Percentiles rank a stretch among this genome's conserved stretches.
Evolutionary conservation across 2,113 vertebrate genomes (phyloP).

Genomic region (Thalassoma bifasciatum): DNA sequence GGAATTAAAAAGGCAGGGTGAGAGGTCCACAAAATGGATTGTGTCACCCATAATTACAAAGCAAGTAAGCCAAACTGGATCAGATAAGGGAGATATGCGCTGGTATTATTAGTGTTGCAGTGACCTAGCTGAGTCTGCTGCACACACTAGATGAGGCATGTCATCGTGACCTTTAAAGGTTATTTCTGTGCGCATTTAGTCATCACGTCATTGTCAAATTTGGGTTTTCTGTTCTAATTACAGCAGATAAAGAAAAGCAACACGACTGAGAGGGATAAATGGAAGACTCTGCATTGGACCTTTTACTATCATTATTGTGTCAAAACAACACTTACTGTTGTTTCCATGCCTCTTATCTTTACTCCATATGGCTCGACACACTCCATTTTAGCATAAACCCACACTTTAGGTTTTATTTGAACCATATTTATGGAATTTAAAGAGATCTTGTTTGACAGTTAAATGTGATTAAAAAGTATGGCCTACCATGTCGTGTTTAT

Average conservation of each 20-base stretch:
- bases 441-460: too few relatives aligned
- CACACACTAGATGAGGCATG: not conserved
- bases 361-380: too few relatives aligned
- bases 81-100: not conserved
- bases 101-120: not conserved
- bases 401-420: too few relatives aligned
- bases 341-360: not conserved
- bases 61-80: not conserved
- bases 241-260: not conserved
- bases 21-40: conserved; percentile 2
- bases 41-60: not conserved
- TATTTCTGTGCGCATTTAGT: not conserved
- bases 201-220: not conserved
- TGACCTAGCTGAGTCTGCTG: not conserved
- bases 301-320: not conserved
- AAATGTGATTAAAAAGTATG: too few relatives aligned
- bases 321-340: not conserved
- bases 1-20: not conserved
- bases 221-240: not conserved
- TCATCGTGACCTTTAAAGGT: conserved; percentile 31
- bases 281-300: not conserved
- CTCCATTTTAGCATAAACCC: too few relatives aligned
- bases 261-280: not conserved
- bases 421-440: too few relatives aligned
- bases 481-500: too few relatives aligned